A percentile compares a stretch with the other conserved stretches of the same genome.
phyloP scores from a whole-genome alignment of 2,797 vertebrate genomes.

The Hoplostethus mediterraneus region DNA sequence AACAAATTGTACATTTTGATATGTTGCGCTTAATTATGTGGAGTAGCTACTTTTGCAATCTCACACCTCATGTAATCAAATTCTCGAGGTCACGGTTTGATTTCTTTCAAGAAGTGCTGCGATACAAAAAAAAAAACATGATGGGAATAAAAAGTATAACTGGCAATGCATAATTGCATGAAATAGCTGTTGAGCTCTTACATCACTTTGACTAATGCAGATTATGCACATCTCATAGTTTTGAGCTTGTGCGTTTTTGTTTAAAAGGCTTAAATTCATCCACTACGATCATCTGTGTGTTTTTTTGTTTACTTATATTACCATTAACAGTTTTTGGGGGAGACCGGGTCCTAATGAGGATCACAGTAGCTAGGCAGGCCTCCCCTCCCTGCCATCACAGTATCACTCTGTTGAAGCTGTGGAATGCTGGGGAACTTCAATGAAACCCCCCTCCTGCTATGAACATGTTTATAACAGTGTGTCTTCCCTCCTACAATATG shows the following conservation, averaged over 20 bases:
- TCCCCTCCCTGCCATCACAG: constrained; percentile 11
- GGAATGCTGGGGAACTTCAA: constrained; percentile 18
- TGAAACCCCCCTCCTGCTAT: constrained; percentile 6
- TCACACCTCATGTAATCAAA: not conserved
- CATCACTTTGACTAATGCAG: constrained; percentile 24
- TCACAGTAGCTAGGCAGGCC: constrained; percentile 13
- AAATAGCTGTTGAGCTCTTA: constrained; percentile 20
- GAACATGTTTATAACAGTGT: constrained; percentile 49
- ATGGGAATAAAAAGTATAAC: too few relatives aligned
- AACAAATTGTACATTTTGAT: constrained; percentile 5
- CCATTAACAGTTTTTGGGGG: constrained; percentile 25
- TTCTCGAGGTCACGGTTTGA: not conserved
- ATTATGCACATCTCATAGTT: constrained; percentile 43
- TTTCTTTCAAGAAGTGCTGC: constrained; percentile 9
- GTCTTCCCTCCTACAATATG: constrained; percentile 53
- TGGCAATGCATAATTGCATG: not conserved
- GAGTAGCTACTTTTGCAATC: not conserved
- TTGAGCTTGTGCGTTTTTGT: constrained; percentile 57
- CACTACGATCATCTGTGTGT: constrained; percentile 33
- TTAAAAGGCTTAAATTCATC: constrained; percentile 49
- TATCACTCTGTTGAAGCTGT: constrained; percentile 11
- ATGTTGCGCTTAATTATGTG: not conserved
- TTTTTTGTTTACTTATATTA: constrained; percentile 35
- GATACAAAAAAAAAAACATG: constrained; percentile 25
- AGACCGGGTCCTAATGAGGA: constrained; percentile 39